These are phyloP conservation scores for Elysia crispata DNA, from an alignment of 2,888 invertebrate species.

Conservation along the genomic window DNA sequence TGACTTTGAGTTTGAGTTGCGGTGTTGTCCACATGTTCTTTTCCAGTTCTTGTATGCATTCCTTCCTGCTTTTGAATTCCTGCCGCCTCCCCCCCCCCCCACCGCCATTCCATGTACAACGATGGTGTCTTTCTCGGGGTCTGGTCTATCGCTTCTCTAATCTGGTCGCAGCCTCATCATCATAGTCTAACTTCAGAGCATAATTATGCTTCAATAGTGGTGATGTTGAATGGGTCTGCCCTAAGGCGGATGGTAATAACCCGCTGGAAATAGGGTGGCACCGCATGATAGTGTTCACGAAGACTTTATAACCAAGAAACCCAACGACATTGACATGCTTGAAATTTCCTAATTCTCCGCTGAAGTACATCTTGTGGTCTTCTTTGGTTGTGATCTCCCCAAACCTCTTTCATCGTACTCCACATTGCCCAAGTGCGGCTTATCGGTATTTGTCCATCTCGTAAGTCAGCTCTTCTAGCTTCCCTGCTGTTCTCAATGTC, in stretches of 20 bases:
- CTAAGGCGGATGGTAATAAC: slow-evolving; percentile 3
- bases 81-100: no score
- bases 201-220: neutral
- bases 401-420: neutral
- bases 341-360: neutral
- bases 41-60: no score
- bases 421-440: neutral
- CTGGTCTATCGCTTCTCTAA: neutral
- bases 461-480: neutral
- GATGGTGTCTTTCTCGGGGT: neutral
- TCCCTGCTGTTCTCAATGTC: slow-evolving; percentile 5
- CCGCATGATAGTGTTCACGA: neutral
- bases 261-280: slow-evolving; percentile 1
- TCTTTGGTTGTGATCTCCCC: neutral
- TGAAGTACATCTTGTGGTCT: slow-evolving; percentile 1
- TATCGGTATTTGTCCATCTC: neutral
- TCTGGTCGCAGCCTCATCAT: neutral
- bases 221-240: slow-evolving; percentile 1
- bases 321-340: neutral
- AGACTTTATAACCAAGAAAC: neutral
- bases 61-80: neutral
- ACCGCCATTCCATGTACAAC: no score
- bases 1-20: no score
- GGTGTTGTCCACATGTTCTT: no score
- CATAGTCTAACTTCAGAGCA: neutral